Conservation (phyloP, 1,140 invertebrate species). For the Brachionus rotundiformis region DNA sequence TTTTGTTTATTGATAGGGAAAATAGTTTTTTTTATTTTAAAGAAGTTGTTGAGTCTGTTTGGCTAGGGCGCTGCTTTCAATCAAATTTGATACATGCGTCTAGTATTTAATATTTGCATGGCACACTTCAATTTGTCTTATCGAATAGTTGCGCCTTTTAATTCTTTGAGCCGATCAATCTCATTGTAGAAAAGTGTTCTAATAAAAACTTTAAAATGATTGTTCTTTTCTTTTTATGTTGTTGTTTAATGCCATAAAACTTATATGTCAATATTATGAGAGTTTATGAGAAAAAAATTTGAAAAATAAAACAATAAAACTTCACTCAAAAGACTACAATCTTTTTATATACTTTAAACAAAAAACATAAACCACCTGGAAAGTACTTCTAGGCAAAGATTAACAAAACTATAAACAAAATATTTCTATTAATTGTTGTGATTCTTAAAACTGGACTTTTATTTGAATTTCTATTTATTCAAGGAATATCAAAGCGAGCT, state of each 20-base stretch:
- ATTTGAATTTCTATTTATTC: background rate
- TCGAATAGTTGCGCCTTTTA: too few species aligned
- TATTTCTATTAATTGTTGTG: background rate
- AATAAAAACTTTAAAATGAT: background rate
- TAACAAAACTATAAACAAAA: background rate
- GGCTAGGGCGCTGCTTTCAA: too few species aligned
- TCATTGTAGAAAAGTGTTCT: too few species aligned
- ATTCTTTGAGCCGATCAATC: too few species aligned
- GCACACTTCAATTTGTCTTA: too few species aligned
- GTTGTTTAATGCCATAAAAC: background rate
- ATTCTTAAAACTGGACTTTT: too few species aligned
- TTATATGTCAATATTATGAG: background rate
- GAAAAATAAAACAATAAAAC: background rate
- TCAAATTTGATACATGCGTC: too few species aligned
- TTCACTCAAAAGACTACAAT: background rate
- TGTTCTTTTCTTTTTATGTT: background rate
- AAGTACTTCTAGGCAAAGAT: background rate
- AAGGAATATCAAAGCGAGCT: constrained; percentile 13
- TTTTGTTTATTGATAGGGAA: too few species aligned
- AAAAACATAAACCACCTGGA: background rate
- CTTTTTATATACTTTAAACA: background rate
- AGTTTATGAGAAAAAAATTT: too few species aligned
- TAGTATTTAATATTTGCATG: too few species aligned
- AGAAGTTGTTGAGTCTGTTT: too few species aligned
- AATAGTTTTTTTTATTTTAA: too few species aligned